Base-by-base conservation (phyloP, 1,140 invertebrate genomes). In the Ceratitis capitata region DNA sequence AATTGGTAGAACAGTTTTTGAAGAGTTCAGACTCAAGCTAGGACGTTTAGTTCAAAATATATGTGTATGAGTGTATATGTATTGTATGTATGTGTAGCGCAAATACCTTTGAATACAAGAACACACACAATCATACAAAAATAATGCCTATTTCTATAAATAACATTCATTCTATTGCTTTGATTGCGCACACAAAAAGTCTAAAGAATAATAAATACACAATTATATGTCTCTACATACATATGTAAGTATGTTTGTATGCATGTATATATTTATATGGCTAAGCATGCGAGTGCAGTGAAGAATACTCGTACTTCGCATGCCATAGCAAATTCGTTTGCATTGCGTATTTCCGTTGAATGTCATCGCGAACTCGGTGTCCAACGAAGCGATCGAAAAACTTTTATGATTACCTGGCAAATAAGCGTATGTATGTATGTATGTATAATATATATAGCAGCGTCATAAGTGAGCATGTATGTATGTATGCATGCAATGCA, bases 301-400 rank as follows among this genome's bases (percentile, higher is more conserved):
- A 32, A 64, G 29, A 26, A 64, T 32, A 26, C 39, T 78, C 56
- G n/a, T 29, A 56, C 12, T 10, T n/a, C 29, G 69, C 39, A 78
- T 35, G 29, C n/a, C 16, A 56, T 39, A 23, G 69, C 26, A 78
- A 78, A 78, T 47, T 53, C 47, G 47, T 83, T 83, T 83, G 82
- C 82, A 53, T 51, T 83, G 82, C 82, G 82, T 83, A 83, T 83
- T 83, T 83, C 82, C 82, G 82, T 51, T 83, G 16, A 39, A 83
- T 83, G 82, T 83, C 82, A 83, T 51, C 82, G 82, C 82, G 32
- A 47, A 45, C 69, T 35, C 42, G 16, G n/a, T 78, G 69, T 78
- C 69, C 69, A 78, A 78, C 69, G 7, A 78, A 78, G 69, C 69
- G 69, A 78, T 78, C 82, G 53, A 58, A 51, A 58, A 83, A 83